These are phyloP conservation scores for Conus betulinus DNA, from an alignment of 1,140 invertebrate genomes.

Conservation along the genomic window DNA sequence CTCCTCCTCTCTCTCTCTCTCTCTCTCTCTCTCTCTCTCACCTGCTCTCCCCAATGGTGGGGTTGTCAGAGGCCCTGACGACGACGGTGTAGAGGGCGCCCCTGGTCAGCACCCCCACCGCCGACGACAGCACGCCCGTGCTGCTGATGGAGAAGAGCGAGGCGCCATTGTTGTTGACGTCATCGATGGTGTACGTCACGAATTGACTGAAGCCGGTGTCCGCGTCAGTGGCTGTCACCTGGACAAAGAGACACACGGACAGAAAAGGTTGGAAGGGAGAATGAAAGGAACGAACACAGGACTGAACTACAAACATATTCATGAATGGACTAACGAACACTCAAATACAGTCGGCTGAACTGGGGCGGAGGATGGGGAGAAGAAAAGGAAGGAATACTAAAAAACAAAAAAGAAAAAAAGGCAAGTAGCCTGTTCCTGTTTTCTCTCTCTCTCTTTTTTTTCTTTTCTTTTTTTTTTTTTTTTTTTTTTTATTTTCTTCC, in stretches of 20 bases:
- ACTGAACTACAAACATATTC: background rate
- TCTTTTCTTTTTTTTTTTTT: too few species aligned
- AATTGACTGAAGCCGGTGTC: slow-evolving; percentile 50
- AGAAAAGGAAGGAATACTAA: too few species aligned
- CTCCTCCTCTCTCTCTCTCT: too few species aligned
- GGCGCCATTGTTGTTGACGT: slow-evolving; percentile 47
- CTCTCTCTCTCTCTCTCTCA: background rate
- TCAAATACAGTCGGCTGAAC: background rate
- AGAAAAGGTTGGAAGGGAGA: background rate
- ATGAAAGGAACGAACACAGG: background rate
- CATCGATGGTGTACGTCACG: slow-evolving; percentile 51
- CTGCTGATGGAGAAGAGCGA: slow-evolving; percentile 45
- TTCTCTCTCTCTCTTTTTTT: too few species aligned
- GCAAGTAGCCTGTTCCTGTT: too few species aligned
- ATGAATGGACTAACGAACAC: background rate
- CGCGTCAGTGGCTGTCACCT: slow-evolving; percentile 59
- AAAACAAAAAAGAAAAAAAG: too few species aligned
- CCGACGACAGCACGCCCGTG: slow-evolving; percentile 23
- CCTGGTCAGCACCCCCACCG: slow-evolving; percentile 42
- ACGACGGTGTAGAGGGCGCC: slow-evolving; percentile 49
- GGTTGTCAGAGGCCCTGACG: slow-evolving; percentile 52
- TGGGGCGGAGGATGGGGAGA: too few species aligned
- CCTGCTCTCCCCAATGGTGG: slow-evolving; percentile 31
- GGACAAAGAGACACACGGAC: background rate
- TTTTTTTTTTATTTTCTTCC: too few species aligned